Conservation (phyloP, 2,113 vertebrate species). For the Corydoras maculifer region DNA sequence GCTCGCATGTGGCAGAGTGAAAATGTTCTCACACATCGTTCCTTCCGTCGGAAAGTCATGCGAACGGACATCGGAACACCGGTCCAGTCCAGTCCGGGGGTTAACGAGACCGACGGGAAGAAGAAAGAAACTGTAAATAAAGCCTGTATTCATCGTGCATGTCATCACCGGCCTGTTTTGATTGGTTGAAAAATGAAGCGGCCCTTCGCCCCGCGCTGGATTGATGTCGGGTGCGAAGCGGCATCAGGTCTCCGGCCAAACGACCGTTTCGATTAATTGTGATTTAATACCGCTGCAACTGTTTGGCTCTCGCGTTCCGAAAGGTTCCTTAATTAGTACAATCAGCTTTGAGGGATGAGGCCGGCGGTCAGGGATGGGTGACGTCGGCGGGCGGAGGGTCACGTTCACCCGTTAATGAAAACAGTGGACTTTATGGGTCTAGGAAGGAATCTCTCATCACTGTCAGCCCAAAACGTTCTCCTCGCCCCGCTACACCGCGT, state of each 20-base stretch:
- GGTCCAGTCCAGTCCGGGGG: not conserved
- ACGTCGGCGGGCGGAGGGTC: slow-evolving; percentile 41
- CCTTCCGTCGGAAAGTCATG: not conserved
- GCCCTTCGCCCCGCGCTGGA: slow-evolving; percentile 37
- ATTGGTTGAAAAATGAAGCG: slow-evolving; percentile 44
- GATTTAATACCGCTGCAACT: slow-evolving; percentile 56
- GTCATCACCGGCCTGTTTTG: slow-evolving; percentile 23
- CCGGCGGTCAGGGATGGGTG: slow-evolving; percentile 49
- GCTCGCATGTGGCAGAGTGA: slow-evolving; percentile 9
- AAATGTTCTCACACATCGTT: not conserved
- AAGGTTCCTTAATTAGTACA: slow-evolving; percentile 49
- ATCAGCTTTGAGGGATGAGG: slow-evolving; percentile 49
- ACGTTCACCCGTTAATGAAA: slow-evolving; percentile 59
- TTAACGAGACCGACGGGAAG: slow-evolving; percentile 5
- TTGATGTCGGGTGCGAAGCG: slow-evolving; percentile 44
- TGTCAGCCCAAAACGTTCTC: slow-evolving; percentile 13
- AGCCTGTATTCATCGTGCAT: not conserved
- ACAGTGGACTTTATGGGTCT: slow-evolving; percentile 64
- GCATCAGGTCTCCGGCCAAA: slow-evolving; percentile 48
- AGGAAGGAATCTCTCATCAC: slow-evolving; percentile 65
- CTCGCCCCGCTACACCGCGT: slow-evolving; percentile 39
- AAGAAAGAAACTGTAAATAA: slow-evolving; percentile 16
- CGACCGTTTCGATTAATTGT: slow-evolving; percentile 54
- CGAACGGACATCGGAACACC: no score
- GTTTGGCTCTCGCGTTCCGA: slow-evolving; percentile 44